A percentile compares a stretch with the other conserved stretches of the same genome.
Conservation (phyloP, 2,113 vertebrate species). For the Balaenoptera acutorostrata region DNA sequence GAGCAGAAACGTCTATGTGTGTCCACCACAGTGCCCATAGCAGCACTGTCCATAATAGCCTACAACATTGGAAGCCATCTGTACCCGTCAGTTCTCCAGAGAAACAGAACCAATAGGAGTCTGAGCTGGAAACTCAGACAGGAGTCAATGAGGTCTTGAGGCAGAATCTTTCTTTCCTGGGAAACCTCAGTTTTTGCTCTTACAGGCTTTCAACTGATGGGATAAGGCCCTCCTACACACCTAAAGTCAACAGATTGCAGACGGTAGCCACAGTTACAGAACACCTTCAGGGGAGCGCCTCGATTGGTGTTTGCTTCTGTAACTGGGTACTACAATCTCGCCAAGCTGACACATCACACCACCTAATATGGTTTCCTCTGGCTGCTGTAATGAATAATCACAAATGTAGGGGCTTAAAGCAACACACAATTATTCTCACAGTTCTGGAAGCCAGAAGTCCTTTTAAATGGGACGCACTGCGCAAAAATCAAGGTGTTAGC, state of each 20-base stretch:
- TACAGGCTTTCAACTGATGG: neutral
- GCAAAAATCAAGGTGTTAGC: neutral
- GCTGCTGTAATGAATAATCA: neutral
- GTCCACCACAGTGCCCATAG: rapidly evolving
- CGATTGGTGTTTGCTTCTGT: neutral
- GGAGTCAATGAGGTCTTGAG: neutral
- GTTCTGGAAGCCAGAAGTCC: neutral
- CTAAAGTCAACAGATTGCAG: neutral
- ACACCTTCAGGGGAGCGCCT: rapidly evolving
- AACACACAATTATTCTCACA: neutral
- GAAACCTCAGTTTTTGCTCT: neutral
- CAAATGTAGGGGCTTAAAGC: neutral
- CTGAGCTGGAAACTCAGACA: neutral
- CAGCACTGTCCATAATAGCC: rapidly evolving
- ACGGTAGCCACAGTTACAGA: neutral
- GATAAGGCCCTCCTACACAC: neutral
- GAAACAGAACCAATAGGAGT: neutral
- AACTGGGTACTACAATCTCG: neutral
- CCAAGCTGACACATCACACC: neutral
- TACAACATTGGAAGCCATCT: rapidly evolving
- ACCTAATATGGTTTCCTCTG: rapidly evolving
- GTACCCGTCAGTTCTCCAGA: neutral
- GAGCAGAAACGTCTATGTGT: rapidly evolving
- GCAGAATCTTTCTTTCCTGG: neutral
- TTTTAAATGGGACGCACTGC: neutral